Evolutionary conservation across 64 coral and sea anemone genomes (phyloP), one percentile per base, ranked within the genome.

Genomic region (Montipora foliosa): DNA sequence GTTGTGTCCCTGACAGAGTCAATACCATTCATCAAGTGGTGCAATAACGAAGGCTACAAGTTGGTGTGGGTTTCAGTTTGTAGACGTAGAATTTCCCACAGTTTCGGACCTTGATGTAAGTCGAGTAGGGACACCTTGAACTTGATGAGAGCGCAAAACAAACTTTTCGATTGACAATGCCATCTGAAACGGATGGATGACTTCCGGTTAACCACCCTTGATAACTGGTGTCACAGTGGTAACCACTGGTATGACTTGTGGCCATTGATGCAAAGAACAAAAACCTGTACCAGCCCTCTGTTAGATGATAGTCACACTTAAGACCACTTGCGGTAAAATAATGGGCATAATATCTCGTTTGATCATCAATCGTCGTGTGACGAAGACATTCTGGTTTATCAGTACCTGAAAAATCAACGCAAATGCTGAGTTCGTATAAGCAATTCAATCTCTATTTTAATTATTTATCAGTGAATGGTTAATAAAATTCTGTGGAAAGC

Each of bases 21-120:
- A 37, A 37, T 37, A 37, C 1, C 29, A 37, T 37, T 37, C 1
- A 37, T 1, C 29, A 0, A 1, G 0, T 1, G 29, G 81, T 90
- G 79, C 95, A 97, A 60, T 97, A 94, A 9, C 95, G 87, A 47
- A 90, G 24, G 2, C 80, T 48, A n/a, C 95, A 97, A 12, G 13
- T 7, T 7, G 88, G 81, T 16, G 83, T 87, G 7, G 95, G 92
- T 3, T 79, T 90, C 6, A 97, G 91, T 72, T 92, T 94, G 78
- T 97, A 94, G 7, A 97, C 95, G 49, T 94, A 97, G 47, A 91
- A 97, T 9, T 46, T 83, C 7, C 92, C 95, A 87, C 95, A 97
- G 78, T 97, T 94, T 4, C 82, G 92, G 51, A 97, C 95, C 19
- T 91, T 66, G 29, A 94, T 92, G 5, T 66, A 57, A 53, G 15